These are phyloP conservation scores for Pangasius krempfi DNA, from an alignment of 2,797 vertebrate genomes.

Conservation along the genomic window DNA sequence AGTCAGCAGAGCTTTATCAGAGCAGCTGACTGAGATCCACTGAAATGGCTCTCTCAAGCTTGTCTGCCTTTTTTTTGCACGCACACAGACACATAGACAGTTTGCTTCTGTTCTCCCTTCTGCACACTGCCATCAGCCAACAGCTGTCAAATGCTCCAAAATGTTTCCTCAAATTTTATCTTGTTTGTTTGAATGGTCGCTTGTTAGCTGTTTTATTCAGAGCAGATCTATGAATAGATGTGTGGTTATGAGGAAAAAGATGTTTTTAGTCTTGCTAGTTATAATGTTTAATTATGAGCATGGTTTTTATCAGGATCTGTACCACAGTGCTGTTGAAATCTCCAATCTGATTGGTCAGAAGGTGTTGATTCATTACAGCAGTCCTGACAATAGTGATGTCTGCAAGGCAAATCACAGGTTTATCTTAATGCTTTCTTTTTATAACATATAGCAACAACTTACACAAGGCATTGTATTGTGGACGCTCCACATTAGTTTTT, in stretches of 20 bases:
- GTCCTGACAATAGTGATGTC: not conserved
- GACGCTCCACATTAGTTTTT: not conserved
- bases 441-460: not conserved
- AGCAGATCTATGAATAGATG: constrained; percentile 33
- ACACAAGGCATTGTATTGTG: not conserved
- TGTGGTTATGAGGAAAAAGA: not conserved
- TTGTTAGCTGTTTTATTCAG: constrained; percentile 62
- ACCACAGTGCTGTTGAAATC: not conserved
- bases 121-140: constrained; percentile 56
- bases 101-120: constrained; percentile 69
- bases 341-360: not conserved
- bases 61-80: constrained; percentile 32
- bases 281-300: not conserved
- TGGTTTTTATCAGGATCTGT: not conserved
- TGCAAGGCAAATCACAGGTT: not conserved
- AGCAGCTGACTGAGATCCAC: constrained; percentile 72
- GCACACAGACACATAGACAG: constrained; percentile 32
- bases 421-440: not conserved
- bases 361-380: not conserved
- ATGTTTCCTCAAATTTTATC: constrained; percentile 67
- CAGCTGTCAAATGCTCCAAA: constrained; percentile 64
- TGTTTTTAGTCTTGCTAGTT: constrained; percentile 4
- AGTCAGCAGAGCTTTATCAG: constrained; percentile 64
- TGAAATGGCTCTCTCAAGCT: constrained; percentile 70
- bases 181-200: constrained; percentile 63